phyloP scores from a whole-genome alignment of 1,140 invertebrate genomes.

The Drosophila murphyi region DNA sequence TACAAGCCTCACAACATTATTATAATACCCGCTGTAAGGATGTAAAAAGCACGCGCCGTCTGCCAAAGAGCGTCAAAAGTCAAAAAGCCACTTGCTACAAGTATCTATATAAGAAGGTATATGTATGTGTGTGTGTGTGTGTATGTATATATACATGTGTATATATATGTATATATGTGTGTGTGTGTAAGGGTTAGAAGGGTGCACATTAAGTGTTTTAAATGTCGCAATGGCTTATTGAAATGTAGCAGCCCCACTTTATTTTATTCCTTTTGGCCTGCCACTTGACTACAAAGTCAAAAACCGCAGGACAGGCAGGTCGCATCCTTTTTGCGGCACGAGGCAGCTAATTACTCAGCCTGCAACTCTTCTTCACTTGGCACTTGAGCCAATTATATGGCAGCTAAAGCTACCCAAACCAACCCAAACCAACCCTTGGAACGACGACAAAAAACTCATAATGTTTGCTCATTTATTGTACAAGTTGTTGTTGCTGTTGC shows the following conservation, averaged over 20 bases:
- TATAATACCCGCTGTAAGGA: neutral
- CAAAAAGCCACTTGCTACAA: conserved; percentile 7
- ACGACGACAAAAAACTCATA: conserved; percentile 23
- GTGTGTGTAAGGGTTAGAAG: conserved; percentile 48
- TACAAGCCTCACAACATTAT: too few relatives aligned
- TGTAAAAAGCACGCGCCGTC: neutral
- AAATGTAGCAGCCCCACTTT: conserved; percentile 52
- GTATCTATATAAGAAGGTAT: neutral
- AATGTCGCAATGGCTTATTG: conserved; percentile 67
- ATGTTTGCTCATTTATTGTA: conserved; percentile 75
- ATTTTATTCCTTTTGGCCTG: neutral
- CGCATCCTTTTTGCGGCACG: conserved; percentile 48
- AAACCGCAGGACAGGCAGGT: conserved; percentile 53
- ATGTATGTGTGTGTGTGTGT: neutral
- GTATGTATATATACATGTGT: conserved; percentile 38
- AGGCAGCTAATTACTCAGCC: conserved; percentile 73
- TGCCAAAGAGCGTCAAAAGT: conserved; percentile 31
- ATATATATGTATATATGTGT: neutral
- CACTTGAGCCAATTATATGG: conserved; percentile 68
- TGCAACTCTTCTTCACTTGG: conserved; percentile 52
- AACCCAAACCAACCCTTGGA: conserved; percentile 43
- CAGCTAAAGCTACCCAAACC: conserved; percentile 22
- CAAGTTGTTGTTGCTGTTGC: conserved; percentile 24
- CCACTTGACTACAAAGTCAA: conserved; percentile 75
- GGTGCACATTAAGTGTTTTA: conserved; percentile 70